Base-by-base conservation (phyloP, 2,113 vertebrate genomes). In the Asarcornis scutulata region DNA sequence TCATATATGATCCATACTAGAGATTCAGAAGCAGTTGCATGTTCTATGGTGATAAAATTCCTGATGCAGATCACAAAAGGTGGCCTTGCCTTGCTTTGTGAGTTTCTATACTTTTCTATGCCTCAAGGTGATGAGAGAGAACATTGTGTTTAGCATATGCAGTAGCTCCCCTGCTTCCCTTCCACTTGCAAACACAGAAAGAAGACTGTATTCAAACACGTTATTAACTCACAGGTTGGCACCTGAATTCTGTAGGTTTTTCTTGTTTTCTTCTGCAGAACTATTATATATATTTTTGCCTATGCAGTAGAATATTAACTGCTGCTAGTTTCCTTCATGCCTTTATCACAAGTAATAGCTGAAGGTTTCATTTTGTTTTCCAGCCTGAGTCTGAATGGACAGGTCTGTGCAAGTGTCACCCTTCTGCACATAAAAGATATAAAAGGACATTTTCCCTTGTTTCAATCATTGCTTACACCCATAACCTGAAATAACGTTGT, bases 1-100 rank as follows among this genome's bases (percentile, higher is more conserved):
- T 75, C 10, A 34, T 0, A 0, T 44, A 31, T 1, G 27, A 32
- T 48, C 14, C 2, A 55, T 79, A 60, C 14, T 79, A 48, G 48
- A 58, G 3, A 4, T 25, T 23, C 13, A 53, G 50, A 84, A 71
- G 4, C 4, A 7, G 17, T 38, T 62, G 4, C 31, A 67, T 55
- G 11, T 58, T 84, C 31, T 53, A 1, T 40, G 15, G 9, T 12
- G 9, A 78, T 72, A 71, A 78, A 66, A 23, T 17, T 67, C 6
- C 9, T 68, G 18, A 29, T 10, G 3, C 17, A 68, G 50, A 66
- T 34, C 20, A 4, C 26, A 80, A 31, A 9, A 40, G 4, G 7
- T 29, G 6, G 7, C 77, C 14, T 0, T 1, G 17, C 27, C 16
- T 55, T 17, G 64, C 14, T 60, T 87, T 84, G 10, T 59, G 74